A percentile compares a stretch with the other conserved stretches of the same genome.
These are phyloP conservation scores for Capromys pilorides DNA, from an alignment of 2,797 vertebrate species.

Conservation along the genomic window DNA sequence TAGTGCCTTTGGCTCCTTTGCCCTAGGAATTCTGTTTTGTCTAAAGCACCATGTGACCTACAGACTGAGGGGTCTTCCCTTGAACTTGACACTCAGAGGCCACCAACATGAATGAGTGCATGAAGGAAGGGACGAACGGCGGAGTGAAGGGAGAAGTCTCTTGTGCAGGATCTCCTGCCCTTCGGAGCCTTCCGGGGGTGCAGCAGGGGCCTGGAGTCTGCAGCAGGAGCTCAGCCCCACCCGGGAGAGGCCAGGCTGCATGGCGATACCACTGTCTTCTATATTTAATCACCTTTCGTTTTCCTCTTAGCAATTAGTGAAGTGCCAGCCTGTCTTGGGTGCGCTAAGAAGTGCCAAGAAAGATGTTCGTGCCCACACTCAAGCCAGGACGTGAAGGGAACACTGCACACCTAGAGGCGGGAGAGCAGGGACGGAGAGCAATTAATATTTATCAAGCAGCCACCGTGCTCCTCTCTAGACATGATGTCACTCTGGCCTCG, in stretches of 20 bases:
- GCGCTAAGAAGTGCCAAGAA: constrained; percentile 68
- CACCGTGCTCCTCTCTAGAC: constrained; percentile 60
- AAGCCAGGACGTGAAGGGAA: constrained; percentile 70
- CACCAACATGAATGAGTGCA: too few species aligned
- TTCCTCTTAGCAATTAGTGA: constrained; percentile 69
- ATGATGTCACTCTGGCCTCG: constrained; percentile 75
- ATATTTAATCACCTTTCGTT: constrained; percentile 74
- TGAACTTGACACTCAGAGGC: too few species aligned
- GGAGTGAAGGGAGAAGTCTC: too few species aligned
- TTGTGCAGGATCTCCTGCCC: neutral
- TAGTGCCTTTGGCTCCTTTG: too few species aligned
- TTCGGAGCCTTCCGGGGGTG: neutral
- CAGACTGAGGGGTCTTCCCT: too few species aligned
- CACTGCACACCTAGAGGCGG: neutral
- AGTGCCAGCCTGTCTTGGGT: constrained; percentile 71
- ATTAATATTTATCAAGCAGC: constrained; percentile 71
- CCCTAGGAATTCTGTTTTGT: too few species aligned
- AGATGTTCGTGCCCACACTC: constrained; percentile 71
- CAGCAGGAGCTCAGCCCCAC: neutral
- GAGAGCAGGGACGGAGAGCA: constrained; percentile 24
- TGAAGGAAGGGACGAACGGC: too few species aligned
- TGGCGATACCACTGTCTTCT: neutral
- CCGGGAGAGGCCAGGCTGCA: neutral
- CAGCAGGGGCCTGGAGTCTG: neutral
- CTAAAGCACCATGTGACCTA: too few species aligned